Evolutionary conservation across 2,888 invertebrate genomes (phyloP).

Genomic region (Stenoptilia bipunctidactyla): DNA sequence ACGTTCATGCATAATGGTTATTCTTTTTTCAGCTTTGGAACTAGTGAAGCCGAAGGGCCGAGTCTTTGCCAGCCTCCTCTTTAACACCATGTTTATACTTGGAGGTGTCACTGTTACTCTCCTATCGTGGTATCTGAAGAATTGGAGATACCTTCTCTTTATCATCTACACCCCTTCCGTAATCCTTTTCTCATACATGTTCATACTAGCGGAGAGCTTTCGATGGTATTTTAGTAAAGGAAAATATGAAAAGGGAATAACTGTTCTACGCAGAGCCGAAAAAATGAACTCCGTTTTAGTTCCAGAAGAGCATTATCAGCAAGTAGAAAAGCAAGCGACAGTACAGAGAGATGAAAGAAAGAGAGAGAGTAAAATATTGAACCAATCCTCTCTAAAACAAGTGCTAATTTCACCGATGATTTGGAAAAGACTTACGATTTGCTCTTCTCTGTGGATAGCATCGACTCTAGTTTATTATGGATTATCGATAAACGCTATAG

Average conservation of each 20-base stretch:
- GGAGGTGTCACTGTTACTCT: conserved; percentile 56
- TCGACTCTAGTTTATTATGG: conserved; percentile 86
- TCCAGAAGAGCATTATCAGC: conserved; percentile 54
- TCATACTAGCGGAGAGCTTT: conserved; percentile 55
- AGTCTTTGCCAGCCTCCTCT: conserved; percentile 55
- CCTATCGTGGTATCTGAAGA: conserved; percentile 54
- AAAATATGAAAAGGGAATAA: conserved; percentile 74
- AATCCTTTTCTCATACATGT: conserved; percentile 46
- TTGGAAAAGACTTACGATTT: conserved; percentile 72
- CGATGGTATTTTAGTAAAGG: conserved; percentile 73
- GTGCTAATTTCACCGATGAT: conserved; percentile 61
- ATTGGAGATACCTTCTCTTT: conserved; percentile 56
- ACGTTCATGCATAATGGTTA: no score
- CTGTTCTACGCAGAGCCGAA: conserved; percentile 73
- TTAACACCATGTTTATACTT: conserved; percentile 63
- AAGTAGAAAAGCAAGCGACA: conserved; percentile 54
- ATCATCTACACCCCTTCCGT: conserved; percentile 57
- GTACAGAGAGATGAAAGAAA: conserved; percentile 52
- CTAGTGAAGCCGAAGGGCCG: conserved; percentile 60
- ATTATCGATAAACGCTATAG: conserved; percentile 81
- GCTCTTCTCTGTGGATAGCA: conserved; percentile 83
- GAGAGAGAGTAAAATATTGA: conserved; percentile 34
- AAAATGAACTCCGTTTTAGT: conserved; percentile 69
- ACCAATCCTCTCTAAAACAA: conserved; percentile 50
- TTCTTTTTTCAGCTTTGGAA: conserved; percentile 43